phyloP scores from a whole-genome alignment of 2,113 vertebrate species.

The Condylura cristata region DNA sequence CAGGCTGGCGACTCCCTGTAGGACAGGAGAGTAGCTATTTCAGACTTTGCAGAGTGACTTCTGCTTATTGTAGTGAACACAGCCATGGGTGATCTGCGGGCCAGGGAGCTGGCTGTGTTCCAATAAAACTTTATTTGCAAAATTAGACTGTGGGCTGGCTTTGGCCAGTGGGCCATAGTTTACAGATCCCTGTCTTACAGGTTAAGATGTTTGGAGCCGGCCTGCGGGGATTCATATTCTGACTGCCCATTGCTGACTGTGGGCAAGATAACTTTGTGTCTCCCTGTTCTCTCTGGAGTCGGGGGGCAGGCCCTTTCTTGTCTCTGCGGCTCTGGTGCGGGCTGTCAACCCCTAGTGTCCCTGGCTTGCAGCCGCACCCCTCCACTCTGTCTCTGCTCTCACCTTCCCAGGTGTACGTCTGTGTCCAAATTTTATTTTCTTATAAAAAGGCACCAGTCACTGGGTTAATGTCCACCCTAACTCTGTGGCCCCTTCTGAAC shows the following conservation, averaged over 20 bases:
- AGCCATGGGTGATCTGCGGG: rapidly evolving
- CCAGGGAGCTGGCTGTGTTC: not conserved
- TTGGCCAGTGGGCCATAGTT: not conserved
- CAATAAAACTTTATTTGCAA: not conserved
- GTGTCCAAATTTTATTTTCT: not conserved
- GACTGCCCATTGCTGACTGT: not conserved
- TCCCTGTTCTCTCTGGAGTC: not conserved
- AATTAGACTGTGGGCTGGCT: not conserved
- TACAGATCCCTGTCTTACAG: not conserved
- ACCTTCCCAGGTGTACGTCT: not conserved
- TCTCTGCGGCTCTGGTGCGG: too few species aligned
- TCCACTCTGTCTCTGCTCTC: not conserved
- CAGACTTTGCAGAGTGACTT: not conserved
- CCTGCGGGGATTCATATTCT: not conserved
- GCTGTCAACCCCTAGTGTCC: not conserved
- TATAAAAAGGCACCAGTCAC: not conserved
- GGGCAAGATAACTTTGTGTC: not conserved
- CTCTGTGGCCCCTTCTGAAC: not conserved
- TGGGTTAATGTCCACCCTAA: rapidly evolving
- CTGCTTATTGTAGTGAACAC: not conserved
- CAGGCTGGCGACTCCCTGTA: not conserved
- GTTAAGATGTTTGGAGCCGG: not conserved
- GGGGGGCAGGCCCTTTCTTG: not conserved
- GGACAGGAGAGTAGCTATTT: not conserved
- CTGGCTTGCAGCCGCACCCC: not conserved